A percentile compares a stretch with the other conserved stretches of the same genome.
These are phyloP conservation scores for Diplazon laetatorius DNA, from an alignment of 2,888 invertebrate genomes.

Conservation along the genomic window DNA sequence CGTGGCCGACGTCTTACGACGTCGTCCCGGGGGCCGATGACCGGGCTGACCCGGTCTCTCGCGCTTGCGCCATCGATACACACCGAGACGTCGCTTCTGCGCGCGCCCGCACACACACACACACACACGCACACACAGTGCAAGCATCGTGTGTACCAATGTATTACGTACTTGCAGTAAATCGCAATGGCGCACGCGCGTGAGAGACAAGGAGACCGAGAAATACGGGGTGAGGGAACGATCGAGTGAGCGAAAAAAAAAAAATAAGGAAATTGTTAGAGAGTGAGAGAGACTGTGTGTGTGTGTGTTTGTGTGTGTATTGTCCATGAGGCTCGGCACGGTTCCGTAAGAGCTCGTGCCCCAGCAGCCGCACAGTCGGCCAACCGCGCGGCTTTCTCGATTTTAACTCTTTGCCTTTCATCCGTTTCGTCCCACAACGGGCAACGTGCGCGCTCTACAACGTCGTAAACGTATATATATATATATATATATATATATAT, in stretches of 20 bases:
- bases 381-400: constrained; percentile 27
- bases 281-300: not conserved
- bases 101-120: constrained; percentile 24
- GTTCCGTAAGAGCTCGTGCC: constrained; percentile 20
- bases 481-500: no score
- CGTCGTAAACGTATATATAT: no score
- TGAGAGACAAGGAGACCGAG: no score
- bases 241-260: no score
- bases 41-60: constrained; percentile 77
- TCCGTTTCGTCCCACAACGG: constrained; percentile 8
- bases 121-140: constrained; percentile 18
- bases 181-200: not conserved
- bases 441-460: not conserved
- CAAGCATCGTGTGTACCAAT: constrained; percentile 9
- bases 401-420: constrained; percentile 10
- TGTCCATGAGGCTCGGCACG: not conserved
- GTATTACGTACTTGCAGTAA: constrained; percentile 1
- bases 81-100: constrained; percentile 34
- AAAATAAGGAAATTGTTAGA: no score
- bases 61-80: no score
- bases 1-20: constrained; percentile 33
- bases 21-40: constrained; percentile 78
- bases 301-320: no score
- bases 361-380: constrained; percentile 19
- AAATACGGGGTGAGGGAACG: no score